phyloP scores from a whole-genome alignment of 2,888 invertebrate genomes.

The Leptothorax acervorum region DNA sequence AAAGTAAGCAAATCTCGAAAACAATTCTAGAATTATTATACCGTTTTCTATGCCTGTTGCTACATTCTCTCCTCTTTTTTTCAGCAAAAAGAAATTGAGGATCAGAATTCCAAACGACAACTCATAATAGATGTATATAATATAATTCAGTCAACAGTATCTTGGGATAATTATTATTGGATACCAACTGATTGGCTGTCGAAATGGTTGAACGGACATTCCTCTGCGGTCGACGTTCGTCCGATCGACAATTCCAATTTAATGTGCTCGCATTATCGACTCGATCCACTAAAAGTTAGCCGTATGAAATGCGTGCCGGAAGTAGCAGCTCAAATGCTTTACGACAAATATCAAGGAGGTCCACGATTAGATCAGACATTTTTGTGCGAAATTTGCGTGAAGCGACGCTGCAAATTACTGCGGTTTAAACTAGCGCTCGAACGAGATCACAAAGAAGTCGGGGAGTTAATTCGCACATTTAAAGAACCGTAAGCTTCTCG shows the following conservation, averaged over 20 bases:
- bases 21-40: neutral
- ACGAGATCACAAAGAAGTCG: constrained; percentile 86
- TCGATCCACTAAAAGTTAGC: constrained; percentile 85
- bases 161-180: constrained; percentile 85
- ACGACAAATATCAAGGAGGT: constrained; percentile 85
- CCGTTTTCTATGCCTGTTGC: neutral
- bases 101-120: constrained; percentile 82
- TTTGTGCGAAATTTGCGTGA: constrained; percentile 86
- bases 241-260: constrained; percentile 85
- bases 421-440: constrained; percentile 86
- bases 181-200: constrained; percentile 87
- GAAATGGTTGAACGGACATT: constrained; percentile 85
- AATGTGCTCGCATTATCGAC: constrained; percentile 86
- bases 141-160: constrained; percentile 73
- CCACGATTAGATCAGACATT: constrained; percentile 84
- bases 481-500: constrained; percentile 80
- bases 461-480: constrained; percentile 83
- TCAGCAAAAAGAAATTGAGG: constrained; percentile 83
- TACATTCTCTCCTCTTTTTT: constrained; percentile 28
- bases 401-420: constrained; percentile 85
- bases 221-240: constrained; percentile 78
- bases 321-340: constrained; percentile 84
- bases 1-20: constrained; percentile 74
- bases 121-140: constrained; percentile 82
- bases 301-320: constrained; percentile 85